Evolutionary conservation across 2,888 invertebrate genomes (phyloP).

Genomic region (Caenorhabditis sulstoni): DNA sequence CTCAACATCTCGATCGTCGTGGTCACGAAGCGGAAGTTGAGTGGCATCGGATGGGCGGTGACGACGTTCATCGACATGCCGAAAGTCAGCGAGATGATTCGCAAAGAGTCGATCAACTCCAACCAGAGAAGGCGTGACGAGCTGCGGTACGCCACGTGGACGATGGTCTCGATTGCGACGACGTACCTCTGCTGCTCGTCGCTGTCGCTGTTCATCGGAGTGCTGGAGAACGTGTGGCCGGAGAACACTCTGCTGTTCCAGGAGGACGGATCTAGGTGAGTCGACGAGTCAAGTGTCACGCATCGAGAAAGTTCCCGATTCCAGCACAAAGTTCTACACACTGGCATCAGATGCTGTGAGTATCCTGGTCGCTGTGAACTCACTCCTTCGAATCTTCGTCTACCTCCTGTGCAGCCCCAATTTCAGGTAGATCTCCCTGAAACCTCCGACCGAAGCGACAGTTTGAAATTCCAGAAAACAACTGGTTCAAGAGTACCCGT

Average conservation of each 20-base stretch:
- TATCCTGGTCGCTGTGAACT: slow-evolving; percentile 73
- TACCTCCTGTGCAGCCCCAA: slow-evolving; percentile 74
- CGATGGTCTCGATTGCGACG: slow-evolving; percentile 74
- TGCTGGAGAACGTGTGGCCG: slow-evolving; percentile 72
- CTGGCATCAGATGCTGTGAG: slow-evolving; percentile 72
- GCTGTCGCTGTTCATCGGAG: slow-evolving; percentile 73
- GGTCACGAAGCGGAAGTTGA: slow-evolving; percentile 68
- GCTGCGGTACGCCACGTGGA: slow-evolving; percentile 74
- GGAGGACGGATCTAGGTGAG: slow-evolving; percentile 73
- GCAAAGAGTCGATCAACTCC: slow-evolving; percentile 73
- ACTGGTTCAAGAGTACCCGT: slow-evolving; percentile 60
- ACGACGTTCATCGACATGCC: slow-evolving; percentile 73
- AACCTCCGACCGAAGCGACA: too few species aligned
- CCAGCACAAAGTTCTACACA: slow-evolving; percentile 75
- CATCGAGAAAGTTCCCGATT: background rate
- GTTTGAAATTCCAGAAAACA: slow-evolving; percentile 55
- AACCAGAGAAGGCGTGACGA: slow-evolving; percentile 69
- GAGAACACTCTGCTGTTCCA: slow-evolving; percentile 69
- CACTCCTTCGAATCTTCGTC: slow-evolving; percentile 72
- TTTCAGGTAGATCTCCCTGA: slow-evolving; percentile 59
- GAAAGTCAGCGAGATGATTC: slow-evolving; percentile 70
- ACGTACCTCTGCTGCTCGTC: slow-evolving; percentile 75
- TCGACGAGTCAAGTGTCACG: background rate
- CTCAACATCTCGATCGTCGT: slow-evolving; percentile 74
- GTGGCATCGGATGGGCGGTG: slow-evolving; percentile 68